Conservation (phyloP, 2,113 vertebrate species). For the Rhinolophus sinicus region DNA sequence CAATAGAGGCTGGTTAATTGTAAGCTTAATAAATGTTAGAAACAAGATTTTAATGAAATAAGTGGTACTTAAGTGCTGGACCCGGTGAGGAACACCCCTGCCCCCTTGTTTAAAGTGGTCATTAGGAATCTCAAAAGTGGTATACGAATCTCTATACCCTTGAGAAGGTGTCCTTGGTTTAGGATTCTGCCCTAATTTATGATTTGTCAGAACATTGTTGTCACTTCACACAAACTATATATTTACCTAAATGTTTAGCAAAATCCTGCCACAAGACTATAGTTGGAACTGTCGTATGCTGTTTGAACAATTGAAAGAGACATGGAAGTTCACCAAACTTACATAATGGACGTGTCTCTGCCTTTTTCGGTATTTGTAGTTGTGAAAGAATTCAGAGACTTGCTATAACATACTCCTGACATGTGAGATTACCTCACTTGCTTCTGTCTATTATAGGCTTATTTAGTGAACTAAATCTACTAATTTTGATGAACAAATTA, state of each 20-base stretch:
- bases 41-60: neutral
- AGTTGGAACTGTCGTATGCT: neutral
- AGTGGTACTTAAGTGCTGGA: neutral
- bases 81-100: neutral
- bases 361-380: neutral
- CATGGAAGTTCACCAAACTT: neutral
- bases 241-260: neutral
- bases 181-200: neutral
- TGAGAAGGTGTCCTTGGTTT: neutral
- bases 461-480: neutral
- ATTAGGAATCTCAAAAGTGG: neutral
- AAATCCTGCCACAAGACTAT: neutral
- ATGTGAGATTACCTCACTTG: neutral
- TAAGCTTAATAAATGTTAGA: neutral
- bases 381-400: neutral
- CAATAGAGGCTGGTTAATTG: neutral
- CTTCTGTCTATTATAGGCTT: neutral
- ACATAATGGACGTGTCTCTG: neutral
- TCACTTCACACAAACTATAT: neutral
- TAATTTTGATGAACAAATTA: neutral
- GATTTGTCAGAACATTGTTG: neutral
- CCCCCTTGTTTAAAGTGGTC: neutral
- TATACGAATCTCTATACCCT: neutral
- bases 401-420: neutral
- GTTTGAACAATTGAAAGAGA: neutral